Evolutionary conservation across 2,888 invertebrate species (phyloP), one percentile per base, ranked within the genome.

Genomic region (Coelopa pilipes): DNA sequence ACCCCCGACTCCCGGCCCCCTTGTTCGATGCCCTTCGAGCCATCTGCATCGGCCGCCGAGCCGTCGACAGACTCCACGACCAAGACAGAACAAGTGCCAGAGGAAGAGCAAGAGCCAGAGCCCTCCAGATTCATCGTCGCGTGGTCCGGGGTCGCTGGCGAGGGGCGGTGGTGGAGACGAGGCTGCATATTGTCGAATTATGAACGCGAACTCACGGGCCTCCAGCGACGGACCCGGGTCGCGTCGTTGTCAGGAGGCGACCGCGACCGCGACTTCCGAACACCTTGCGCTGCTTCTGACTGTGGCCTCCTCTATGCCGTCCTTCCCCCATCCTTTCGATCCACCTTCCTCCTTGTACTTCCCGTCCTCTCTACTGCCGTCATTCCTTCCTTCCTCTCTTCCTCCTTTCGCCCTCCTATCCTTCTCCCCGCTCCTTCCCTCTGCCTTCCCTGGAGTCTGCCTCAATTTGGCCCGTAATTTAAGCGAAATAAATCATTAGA

Each of bases 401-500:
- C 55, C 59, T 49, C 49, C 49, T 24, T 62, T n/a, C 47, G n/a
- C n/a, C 1, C 34, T 34, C 34, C 34, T 7, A 4, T 34, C 34
- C 34, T 34, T 34, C 34, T 4, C 7, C 19, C 13, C 53, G 49
- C 13, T 13, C 45, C 24, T 15, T 46, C 66, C 34, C 34, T 34
- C 34, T 7, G 34, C 63, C 49, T 70, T 72, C 69, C 69, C n/a
- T n/a, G n/a, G n/a, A n/a, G n/a, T n/a, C n/a, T n/a, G n/a, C n/a
- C 66, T 75, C 76, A 76, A 76, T 77, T 77, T 75, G 73, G 75
- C 47, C 70, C 76, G 76, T 77, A 79, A 81, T 80, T 80, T 80
- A 79, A 79, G 79, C 80, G 77, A 81, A 78, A 79, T 80, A 80
- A 81, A 81, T 81, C 80, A 80, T 81, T 80, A 77, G 77, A 80